Conservation (phyloP, 2,113 vertebrate genomes). For the Anoura caudifer region DNA sequence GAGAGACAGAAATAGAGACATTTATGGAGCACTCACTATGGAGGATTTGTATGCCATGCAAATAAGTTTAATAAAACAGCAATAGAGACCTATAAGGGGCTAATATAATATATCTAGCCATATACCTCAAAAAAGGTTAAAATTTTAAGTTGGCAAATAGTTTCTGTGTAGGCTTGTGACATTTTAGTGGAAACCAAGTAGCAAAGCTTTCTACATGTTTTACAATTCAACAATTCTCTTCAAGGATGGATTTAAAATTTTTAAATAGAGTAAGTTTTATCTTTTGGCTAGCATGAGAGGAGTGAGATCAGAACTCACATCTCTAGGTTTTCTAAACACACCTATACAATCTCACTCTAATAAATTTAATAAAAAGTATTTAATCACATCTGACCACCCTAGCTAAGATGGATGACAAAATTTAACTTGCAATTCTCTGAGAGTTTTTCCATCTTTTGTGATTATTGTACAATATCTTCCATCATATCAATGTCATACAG, state of each 20-base stretch:
- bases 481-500: not conserved
- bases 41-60: not conserved
- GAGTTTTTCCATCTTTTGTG: not conserved
- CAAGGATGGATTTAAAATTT: not conserved
- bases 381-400: not conserved
- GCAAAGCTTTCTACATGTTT: not conserved
- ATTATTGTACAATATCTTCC: not conserved
- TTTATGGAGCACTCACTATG: not conserved
- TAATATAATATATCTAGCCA: not conserved
- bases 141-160: not conserved
- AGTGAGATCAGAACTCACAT: not conserved
- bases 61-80: not conserved
- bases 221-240: not conserved
- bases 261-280: not conserved
- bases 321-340: not conserved
- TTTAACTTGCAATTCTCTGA: not conserved
- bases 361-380: not conserved
- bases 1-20: not conserved
- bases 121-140: not conserved
- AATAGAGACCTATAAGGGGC: not conserved
- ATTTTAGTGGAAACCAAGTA: not conserved
- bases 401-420: not conserved
- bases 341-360: not conserved
- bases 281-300: not conserved
- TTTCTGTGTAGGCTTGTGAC: not conserved